Percentiles rank a stretch among this genome's conserved stretches.
phyloP scores from a whole-genome alignment of 2,113 vertebrate species.

The Perca fluviatilis region DNA sequence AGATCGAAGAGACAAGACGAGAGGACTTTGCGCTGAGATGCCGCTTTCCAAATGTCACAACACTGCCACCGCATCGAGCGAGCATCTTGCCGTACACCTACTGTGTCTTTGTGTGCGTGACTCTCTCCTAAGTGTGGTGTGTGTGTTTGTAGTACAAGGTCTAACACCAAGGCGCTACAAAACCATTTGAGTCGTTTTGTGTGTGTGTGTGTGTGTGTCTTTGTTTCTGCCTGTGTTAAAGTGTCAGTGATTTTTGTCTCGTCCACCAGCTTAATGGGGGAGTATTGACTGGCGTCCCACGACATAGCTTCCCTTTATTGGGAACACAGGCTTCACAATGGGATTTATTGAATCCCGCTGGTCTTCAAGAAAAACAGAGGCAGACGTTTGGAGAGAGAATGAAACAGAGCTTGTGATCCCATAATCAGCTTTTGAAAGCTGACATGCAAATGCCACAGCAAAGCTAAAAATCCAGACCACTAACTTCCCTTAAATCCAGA shows the following conservation, averaged over 20 bases:
- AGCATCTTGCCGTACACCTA: conserved; percentile 8
- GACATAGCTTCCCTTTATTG: conserved; percentile 3
- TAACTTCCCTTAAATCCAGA: background rate
- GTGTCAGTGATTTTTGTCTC: conserved; percentile 40
- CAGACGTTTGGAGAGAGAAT: conserved; percentile 10
- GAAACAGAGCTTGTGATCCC: background rate
- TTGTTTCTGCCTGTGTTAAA: conserved; percentile 13
- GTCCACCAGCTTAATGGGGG: conserved; percentile 41
- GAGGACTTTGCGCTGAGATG: conserved; percentile 31
- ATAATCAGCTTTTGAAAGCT: background rate
- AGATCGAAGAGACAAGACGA: conserved; percentile 31
- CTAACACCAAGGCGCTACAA: background rate
- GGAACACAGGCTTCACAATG: conserved; percentile 9
- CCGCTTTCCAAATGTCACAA: conserved; percentile 61
- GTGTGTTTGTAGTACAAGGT: background rate
- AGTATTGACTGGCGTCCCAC: conserved; percentile 46
- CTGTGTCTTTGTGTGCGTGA: conserved; percentile 52
- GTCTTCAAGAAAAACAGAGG: conserved; percentile 30
- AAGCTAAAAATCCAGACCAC: background rate
- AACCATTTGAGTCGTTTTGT: conserved; percentile 3
- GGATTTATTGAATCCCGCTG: conserved; percentile 44
- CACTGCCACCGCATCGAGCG: conserved; percentile 15
- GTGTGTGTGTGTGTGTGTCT: conserved; percentile 5
- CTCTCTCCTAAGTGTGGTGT: background rate
- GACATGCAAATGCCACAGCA: background rate